A percentile compares a stretch with the other conserved stretches of the same genome.
phyloP scores from a whole-genome alignment of 2,888 invertebrate species.

The Zhuqinia jingwanae region DNA sequence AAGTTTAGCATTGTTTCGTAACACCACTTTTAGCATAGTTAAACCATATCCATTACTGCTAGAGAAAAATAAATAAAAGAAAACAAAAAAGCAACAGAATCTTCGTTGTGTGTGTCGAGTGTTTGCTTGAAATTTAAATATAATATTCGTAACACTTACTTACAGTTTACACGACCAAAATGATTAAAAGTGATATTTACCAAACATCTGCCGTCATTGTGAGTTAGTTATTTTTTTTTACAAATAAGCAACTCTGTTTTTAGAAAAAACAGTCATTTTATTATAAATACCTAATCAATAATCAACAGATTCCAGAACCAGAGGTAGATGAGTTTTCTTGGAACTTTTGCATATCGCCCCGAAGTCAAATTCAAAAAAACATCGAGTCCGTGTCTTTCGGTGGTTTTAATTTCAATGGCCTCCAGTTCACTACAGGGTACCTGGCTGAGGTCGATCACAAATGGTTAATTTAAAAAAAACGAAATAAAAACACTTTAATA shows the following conservation, averaged over 20 bases:
- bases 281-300: neutral
- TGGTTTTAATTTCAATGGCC: slow-evolving; percentile 69
- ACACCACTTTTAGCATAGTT: too few relatives aligned
- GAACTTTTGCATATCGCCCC: slow-evolving; percentile 71
- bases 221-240: neutral
- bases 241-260: too few relatives aligned
- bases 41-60: too few relatives aligned
- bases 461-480: slow-evolving; percentile 59
- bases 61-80: too few relatives aligned
- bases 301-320: slow-evolving; percentile 66
- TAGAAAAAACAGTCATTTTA: too few relatives aligned
- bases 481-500: neutral
- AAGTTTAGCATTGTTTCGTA: too few relatives aligned
- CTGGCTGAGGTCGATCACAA: slow-evolving; percentile 66
- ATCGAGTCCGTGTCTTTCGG: slow-evolving; percentile 62
- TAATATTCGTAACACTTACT: too few relatives aligned
- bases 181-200: slow-evolving; percentile 1
- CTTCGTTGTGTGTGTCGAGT: too few relatives aligned
- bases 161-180: too few relatives aligned
- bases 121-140: too few relatives aligned
- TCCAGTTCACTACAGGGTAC: slow-evolving; percentile 72
- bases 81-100: too few relatives aligned
- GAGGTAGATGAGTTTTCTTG: slow-evolving; percentile 63
- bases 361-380: slow-evolving; percentile 69
- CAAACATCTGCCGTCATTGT: slow-evolving; percentile 40